Evolutionary conservation across 1,140 invertebrate genomes (phyloP), one percentile per base, ranked within the genome.

Genomic region (Lepidostoma basale): DNA sequence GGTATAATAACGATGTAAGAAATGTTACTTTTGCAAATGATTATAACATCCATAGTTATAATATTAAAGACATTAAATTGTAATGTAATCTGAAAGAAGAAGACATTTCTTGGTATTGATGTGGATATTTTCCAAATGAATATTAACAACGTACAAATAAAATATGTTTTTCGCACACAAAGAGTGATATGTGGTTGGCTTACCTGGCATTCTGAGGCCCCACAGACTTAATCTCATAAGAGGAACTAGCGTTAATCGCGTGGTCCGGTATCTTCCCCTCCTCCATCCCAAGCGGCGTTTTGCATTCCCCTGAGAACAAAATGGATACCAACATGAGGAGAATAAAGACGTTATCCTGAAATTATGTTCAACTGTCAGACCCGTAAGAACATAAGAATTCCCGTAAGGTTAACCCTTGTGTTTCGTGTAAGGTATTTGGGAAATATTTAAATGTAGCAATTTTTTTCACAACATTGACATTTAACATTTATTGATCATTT

Each of bases 201-300:
- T 82, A 93, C 92, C 92, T 90, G 67, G 89, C 91, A 81, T 92
- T 93, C 77, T 92, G 90, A 8, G 92, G 92, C 20, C 92, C 92
- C 30, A 93, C 91, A 74, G 89, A 92, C 76, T 92, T 92, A 69
- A 86, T 85, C 75, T 94, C 92, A 79, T 93, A 93, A 14, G 92
- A 91, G 23, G 92, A 93, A 67, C 90, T 92, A 47, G 92, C 92
- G 3, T 88, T 88, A 72, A 94, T 92, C 72, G 90, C 89, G 71
- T 88, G 85, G 78, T 94, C 90, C 40, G 88, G 88, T 74, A 94
- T 94, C 72, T 86, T 86, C 67, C 91, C 92, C 70, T 90, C 91
- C 79, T 94, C 90, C 92, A 94, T 94, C 52, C 92, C 92, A 40
- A 95, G 83, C 14, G 93, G 85, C 67, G 86, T 77, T 72, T 85